Base-by-base conservation (phyloP, 2,888 invertebrate species). In the Cephalotes varians region DNA sequence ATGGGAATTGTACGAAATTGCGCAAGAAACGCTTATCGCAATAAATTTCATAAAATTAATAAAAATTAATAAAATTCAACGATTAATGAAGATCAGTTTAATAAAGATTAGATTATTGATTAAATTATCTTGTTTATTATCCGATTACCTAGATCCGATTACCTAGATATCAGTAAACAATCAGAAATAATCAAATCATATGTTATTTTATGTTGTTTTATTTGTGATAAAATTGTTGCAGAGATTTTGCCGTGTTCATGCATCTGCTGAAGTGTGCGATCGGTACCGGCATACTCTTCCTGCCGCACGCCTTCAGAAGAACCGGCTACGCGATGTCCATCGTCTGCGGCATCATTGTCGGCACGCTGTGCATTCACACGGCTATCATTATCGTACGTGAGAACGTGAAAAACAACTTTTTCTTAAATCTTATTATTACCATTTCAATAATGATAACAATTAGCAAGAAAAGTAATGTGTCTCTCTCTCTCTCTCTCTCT, bases 231-330 rank as follows among this genome's bases (percentile, higher is more conserved):
- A 67, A 69, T n/a, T 4, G 5, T 83, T 84, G 71, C 95, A 98
- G 98, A 83, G 97, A 98, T 84, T 95, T 96, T 58, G 98, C 98
- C 5, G 97, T 98, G 0, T 95, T 99, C 93, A 97, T 98, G 88
- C 98, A 99, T 95, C 95, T 99, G 69, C 95, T 99, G 77, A 99
- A 99, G 95, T 98, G 98, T 69, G 98, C 98, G 25, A 95, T 99
- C 15, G 99, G 98, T 0, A 98, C 98, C 0, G 99, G 98, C 1
- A 97, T 98, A 92, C 95, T 98, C 91, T 98, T 98, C 18, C 97
- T 99, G 96, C 98, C 98, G 0, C 96, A 97, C 91, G 98, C 98
- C 9, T 97, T 98, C 94, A 97, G 96, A 92, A 97, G 98, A 93
- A 96, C 98, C 18, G 98, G 98, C 2, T 95, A 98, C 9, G 95